Base-by-base conservation (phyloP, 2,113 vertebrate species). In the Falco punctatus region DNA sequence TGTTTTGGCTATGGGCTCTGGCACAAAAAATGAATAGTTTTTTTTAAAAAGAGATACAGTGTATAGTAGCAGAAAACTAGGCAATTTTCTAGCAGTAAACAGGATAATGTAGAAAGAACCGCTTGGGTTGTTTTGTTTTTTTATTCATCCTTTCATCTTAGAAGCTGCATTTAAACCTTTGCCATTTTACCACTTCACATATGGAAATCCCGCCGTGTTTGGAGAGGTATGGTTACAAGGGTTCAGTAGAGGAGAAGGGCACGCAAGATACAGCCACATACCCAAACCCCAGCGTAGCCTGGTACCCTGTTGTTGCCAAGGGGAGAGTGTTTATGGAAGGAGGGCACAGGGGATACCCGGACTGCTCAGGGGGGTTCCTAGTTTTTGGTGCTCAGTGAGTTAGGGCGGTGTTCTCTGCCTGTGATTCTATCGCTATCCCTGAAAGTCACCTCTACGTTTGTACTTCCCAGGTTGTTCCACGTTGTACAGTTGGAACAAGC, bases 1-100 rank as follows among this genome's bases (percentile, higher is more conserved):
- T 85, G 38, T 75, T 96, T 90, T 89, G 88, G 62, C 73, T 81
- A 20, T 48, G 27, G 42, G 27, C 38, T 95, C 33, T 95, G 86
- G 55, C 81, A 89, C 20, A 83, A 66, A 88, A 81, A 70, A 28
- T 18, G 20, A 44, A 24, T 35, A 71, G 23, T 86, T 95, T 35
- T 35, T 35, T 35, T 35, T 35, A 35, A 35, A 35, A 71, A 81
- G 32, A 2, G 3, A 35, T 51, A 26, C 7, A 28, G 19, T 30
- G 4, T 33, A 10, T 69, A 92, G 51, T 15, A 95, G 89, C 46
- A 73, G 46, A 74, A 87, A 83, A 35, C 11, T 1, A 35, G 33
- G 16, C 42, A 44, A 17, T 81, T 71, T 82, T 72, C 42, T 95
- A 81, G 46, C 57, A 64, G 18, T 52, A 54, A 86, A 28, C 22